phyloP scores from a whole-genome alignment of 2,888 invertebrate species.

The Drosophila meridiana region DNA sequence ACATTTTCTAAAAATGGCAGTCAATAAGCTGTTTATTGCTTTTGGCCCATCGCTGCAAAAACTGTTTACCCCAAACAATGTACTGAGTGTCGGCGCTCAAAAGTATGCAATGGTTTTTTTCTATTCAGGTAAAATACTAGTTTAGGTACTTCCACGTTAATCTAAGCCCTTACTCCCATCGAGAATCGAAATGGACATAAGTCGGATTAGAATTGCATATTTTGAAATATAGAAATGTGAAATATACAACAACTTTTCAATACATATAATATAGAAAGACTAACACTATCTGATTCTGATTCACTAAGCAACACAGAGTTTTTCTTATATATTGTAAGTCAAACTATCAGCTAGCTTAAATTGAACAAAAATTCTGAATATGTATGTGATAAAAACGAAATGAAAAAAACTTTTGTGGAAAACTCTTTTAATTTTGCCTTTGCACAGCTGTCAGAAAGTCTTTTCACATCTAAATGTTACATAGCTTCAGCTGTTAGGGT shows the following conservation, averaged over 20 bases:
- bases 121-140: not conserved
- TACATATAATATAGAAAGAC: not conserved
- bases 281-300: not conserved
- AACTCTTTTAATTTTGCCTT: not conserved
- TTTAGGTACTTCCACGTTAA: not conserved
- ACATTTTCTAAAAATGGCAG: slow-evolving; percentile 45
- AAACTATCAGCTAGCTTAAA: not conserved
- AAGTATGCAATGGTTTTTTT: slow-evolving; percentile 4
- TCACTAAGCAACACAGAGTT: not conserved
- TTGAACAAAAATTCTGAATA: not conserved
- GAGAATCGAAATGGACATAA: not conserved
- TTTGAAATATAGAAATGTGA: not conserved
- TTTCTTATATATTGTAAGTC: not conserved
- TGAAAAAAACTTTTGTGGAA: not conserved
- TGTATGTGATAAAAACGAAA: not conserved
- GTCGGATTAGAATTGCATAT: slow-evolving; percentile 1
- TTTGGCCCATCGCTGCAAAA: slow-evolving; percentile 7
- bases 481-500: not conserved
- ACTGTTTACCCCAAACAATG: not conserved
- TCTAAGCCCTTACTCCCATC: not conserved
- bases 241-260: not conserved
- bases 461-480: not conserved
- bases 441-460: not conserved
- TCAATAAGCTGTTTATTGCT: slow-evolving; percentile 42
- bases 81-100: not conserved